Conservation (phyloP, 1,140 invertebrate genomes). For the Probaryconus sp. region DNA sequence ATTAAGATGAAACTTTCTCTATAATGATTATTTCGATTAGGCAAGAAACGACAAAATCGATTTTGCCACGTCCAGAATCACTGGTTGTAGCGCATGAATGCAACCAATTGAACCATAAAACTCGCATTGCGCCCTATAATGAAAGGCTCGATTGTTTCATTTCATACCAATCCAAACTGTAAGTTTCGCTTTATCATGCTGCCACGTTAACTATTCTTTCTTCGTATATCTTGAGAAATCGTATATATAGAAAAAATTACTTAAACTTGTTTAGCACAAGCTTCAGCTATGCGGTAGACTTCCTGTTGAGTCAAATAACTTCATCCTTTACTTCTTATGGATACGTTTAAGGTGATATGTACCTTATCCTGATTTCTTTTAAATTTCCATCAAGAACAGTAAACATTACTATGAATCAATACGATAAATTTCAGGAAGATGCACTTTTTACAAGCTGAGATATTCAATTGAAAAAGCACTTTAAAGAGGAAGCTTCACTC, state of each 20-base stretch:
- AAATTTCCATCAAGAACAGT: too few species aligned
- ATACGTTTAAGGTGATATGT: too few species aligned
- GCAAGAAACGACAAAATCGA: constrained; percentile 44
- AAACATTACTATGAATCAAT: too few species aligned
- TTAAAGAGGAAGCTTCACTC: too few species aligned
- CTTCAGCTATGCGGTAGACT: too few species aligned
- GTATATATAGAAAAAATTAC: constrained; percentile 39
- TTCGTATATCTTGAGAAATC: neutral
- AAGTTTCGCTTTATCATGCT: constrained; percentile 10
- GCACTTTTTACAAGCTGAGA: too few species aligned
- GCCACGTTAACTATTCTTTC: neutral
- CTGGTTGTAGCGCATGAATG: constrained; percentile 18
- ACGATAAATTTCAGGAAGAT: too few species aligned
- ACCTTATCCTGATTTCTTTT: too few species aligned
- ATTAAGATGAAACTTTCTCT: constrained; percentile 47
- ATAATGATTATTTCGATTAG: constrained; percentile 38
- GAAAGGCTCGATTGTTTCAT: constrained; percentile 26
- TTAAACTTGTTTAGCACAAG: constrained; percentile 29
- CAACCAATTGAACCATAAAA: constrained; percentile 30
- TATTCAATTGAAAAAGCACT: too few species aligned
- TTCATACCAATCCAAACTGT: constrained; percentile 20
- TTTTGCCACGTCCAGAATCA: too few species aligned
- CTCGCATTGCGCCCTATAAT: constrained; percentile 29
- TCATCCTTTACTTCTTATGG: too few species aligned
- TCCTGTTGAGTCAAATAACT: too few species aligned